phyloP scores from a whole-genome alignment of 2,888 invertebrate species.

The Oscheius sp. region DNA sequence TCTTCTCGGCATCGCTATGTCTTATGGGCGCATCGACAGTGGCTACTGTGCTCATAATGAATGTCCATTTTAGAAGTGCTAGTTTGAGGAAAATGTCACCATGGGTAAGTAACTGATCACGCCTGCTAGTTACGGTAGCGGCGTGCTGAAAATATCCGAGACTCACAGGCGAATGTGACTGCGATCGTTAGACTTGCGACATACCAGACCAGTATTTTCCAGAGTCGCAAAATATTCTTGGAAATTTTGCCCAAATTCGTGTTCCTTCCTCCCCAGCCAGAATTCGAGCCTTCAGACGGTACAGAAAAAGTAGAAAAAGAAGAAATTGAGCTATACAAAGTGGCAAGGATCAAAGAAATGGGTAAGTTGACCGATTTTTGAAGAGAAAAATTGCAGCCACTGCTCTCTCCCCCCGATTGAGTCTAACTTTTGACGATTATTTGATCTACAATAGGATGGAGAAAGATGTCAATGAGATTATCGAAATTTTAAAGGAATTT shows the following conservation, averaged over 20 bases:
- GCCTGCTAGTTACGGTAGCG: no score
- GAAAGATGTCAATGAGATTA: slow-evolving; percentile 22
- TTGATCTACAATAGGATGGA: slow-evolving; percentile 27
- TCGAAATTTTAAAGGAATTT: slow-evolving; percentile 18
- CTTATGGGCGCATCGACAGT: slow-evolving; percentile 69
- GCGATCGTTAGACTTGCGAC: no score
- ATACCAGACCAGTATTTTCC: slow-evolving; percentile 44
- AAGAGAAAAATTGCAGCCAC: background rate
- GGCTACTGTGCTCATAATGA: slow-evolving; percentile 64
- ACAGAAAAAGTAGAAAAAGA: background rate
- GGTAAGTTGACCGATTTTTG: background rate
- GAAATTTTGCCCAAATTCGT: slow-evolving; percentile 9
- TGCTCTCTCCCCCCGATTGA: slow-evolving; percentile 22
- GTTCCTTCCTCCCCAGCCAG: slow-evolving; percentile 11
- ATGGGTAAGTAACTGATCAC: slow-evolving; percentile 51
- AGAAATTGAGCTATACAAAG: slow-evolving; percentile 14
- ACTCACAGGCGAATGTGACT: no score
- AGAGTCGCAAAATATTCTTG: slow-evolving; percentile 95
- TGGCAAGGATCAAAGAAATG: slow-evolving; percentile 19
- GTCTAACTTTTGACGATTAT: slow-evolving; percentile 18
- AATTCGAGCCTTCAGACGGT: background rate
- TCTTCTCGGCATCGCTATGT: slow-evolving; percentile 68
- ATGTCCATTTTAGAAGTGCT: slow-evolving; percentile 24
- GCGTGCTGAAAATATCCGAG: no score
- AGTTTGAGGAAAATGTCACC: slow-evolving; percentile 30